Conservation (phyloP, 2,797 vertebrate species). For the Dipus sagitta region DNA sequence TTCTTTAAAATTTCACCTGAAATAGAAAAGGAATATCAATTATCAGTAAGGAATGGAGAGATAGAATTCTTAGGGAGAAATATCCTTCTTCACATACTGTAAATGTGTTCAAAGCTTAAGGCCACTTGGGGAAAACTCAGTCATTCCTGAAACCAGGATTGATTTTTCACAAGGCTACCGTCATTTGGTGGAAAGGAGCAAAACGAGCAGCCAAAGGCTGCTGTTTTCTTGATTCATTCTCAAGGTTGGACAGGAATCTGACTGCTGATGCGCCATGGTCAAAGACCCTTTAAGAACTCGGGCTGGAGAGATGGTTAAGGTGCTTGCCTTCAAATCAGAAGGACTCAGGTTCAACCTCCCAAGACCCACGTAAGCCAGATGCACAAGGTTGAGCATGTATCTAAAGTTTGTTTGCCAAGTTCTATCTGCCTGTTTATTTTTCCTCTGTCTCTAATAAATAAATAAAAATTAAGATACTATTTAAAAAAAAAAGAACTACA, state of each 20-base stretch:
- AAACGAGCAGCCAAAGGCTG: slow-evolving; percentile 32
- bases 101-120: slow-evolving; percentile 16
- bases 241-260: slow-evolving; percentile 51
- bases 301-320: too few species aligned
- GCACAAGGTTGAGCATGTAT: too few species aligned
- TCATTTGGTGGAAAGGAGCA: slow-evolving; percentile 8
- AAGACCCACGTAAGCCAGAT: too few species aligned
- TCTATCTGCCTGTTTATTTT: too few species aligned
- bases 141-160: slow-evolving; percentile 66
- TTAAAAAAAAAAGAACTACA: neutral
- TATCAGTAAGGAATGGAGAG: neutral
- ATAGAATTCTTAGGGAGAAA: slow-evolving; percentile 23
- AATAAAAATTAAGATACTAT: too few species aligned
- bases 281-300: neutral
- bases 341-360: too few species aligned
- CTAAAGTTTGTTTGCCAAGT: too few species aligned
- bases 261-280: slow-evolving; percentile 34
- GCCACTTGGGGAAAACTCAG: slow-evolving; percentile 57
- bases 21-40: neutral
- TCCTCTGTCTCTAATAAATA: too few species aligned
- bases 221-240: slow-evolving; percentile 59
- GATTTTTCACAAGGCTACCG: neutral
- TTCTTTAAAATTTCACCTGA: slow-evolving; percentile 37
- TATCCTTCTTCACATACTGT: slow-evolving; percentile 7
- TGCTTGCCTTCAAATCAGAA: too few species aligned